A percentile compares a stretch with the other conserved stretches of the same genome.
These are phyloP conservation scores for Micromesistius poutassou DNA, from an alignment of 2,797 vertebrate genomes.

Conservation along the genomic window DNA sequence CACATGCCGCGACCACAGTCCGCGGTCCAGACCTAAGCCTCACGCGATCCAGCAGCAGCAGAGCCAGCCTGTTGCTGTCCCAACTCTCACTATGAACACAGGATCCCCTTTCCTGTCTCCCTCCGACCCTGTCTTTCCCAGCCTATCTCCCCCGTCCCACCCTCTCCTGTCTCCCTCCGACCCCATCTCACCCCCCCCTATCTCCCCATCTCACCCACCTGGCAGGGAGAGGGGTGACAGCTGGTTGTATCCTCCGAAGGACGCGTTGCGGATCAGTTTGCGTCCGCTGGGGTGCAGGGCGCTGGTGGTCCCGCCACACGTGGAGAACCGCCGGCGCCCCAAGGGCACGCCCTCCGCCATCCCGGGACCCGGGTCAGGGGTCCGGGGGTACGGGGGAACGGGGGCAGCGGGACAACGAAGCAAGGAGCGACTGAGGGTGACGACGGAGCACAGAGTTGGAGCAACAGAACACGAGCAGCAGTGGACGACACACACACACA, in stretches of 20 bases:
- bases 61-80: too few relatives aligned
- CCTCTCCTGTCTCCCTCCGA: not conserved
- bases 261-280: slow-evolving; percentile 96
- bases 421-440: not conserved
- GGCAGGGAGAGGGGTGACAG: slow-evolving; percentile 82
- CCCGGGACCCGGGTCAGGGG: slow-evolving; percentile 61
- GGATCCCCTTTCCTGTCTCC: too few relatives aligned
- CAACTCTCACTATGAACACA: too few relatives aligned
- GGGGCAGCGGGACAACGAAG: not conserved
- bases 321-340: slow-evolving; percentile 89
- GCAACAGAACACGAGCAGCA: not conserved
- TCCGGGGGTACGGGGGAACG: slow-evolving; percentile 9
- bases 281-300: slow-evolving; percentile 77
- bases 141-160: too few relatives aligned
- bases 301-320: slow-evolving; percentile 79
- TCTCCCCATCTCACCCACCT: slow-evolving; percentile 80
- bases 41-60: too few relatives aligned
- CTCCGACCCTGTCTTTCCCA: too few relatives aligned
- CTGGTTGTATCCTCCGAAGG: slow-evolving; percentile 95
- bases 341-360: slow-evolving; percentile 89
- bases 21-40: too few relatives aligned
- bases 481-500: not conserved
- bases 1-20: too few relatives aligned
- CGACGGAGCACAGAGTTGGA: not conserved
- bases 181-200: not conserved